Percentiles rank a stretch among this genome's conserved stretches.
Evolutionary conservation across 2,888 invertebrate species (phyloP).

Genomic region (Ophion ventricosus): DNA sequence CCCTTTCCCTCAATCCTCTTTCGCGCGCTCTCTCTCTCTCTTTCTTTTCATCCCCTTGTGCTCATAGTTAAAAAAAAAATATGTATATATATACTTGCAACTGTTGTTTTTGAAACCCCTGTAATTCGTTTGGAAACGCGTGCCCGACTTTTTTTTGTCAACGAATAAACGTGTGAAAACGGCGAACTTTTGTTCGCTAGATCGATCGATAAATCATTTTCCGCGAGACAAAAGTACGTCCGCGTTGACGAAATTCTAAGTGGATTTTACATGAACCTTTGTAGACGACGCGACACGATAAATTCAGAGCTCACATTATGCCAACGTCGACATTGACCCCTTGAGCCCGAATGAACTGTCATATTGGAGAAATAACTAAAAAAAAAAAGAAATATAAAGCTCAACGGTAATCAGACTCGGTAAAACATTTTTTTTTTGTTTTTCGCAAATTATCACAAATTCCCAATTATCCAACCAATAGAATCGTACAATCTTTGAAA

Average conservation of each 20-base stretch:
- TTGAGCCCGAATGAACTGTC: not conserved
- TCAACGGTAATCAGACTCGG: too few species aligned
- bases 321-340: not conserved
- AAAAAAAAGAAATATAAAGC: not conserved
- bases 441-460: not conserved
- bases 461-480: not conserved
- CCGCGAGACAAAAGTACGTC: not conserved
- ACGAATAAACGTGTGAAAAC: not conserved
- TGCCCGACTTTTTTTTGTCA: not conserved
- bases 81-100: not conserved
- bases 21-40: slow-evolving; percentile 28
- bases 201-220: not conserved
- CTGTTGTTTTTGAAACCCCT: not conserved
- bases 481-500: not conserved
- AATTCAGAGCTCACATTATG: not conserved
- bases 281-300: not conserved
- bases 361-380: not conserved
- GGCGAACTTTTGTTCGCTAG: not conserved
- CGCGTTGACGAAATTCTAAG: not conserved
- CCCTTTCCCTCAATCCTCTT: slow-evolving; percentile 3
- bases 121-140: not conserved
- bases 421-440: not conserved
- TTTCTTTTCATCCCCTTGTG: slow-evolving; percentile 33
- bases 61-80: not conserved
- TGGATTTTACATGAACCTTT: not conserved